phyloP scores from a whole-genome alignment of 2,797 vertebrate species.

The Etheostoma perlongum region DNA sequence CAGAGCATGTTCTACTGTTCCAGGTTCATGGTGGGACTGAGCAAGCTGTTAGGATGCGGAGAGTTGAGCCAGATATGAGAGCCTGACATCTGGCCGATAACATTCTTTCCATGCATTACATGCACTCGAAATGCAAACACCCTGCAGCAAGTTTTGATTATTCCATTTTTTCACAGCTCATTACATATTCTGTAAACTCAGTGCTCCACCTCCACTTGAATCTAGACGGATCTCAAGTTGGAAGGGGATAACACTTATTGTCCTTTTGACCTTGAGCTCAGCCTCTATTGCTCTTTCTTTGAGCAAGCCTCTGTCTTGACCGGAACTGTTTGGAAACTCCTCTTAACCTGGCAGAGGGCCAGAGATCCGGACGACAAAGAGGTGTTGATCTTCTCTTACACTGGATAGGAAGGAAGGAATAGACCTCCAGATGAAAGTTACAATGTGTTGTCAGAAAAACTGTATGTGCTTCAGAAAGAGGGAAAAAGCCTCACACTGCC shows the following conservation, averaged over 20 bases:
- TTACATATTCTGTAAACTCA: conserved; percentile 27
- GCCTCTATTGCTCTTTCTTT: conserved; percentile 26
- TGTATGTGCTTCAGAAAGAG: conserved; percentile 21
- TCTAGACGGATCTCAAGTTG: conserved; percentile 31
- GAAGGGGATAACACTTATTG: conserved; percentile 25
- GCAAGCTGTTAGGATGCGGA: conserved; percentile 30
- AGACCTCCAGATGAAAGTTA: conserved; percentile 22
- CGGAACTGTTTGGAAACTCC: conserved; percentile 35
- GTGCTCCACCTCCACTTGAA: conserved; percentile 24
- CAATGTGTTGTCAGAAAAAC: conserved; percentile 34
- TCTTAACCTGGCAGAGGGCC: conserved; percentile 21
- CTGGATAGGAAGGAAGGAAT: conserved; percentile 22
- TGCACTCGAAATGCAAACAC: conserved; percentile 39
- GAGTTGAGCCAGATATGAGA: conserved; percentile 38
- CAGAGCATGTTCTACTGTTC: conserved; percentile 21
- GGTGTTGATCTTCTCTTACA: conserved; percentile 62
- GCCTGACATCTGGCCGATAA: conserved; percentile 32
- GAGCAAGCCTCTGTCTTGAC: conserved; percentile 22
- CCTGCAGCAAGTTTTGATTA: conserved; percentile 27
- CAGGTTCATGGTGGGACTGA: conserved; percentile 32
- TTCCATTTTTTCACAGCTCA: conserved; percentile 20
- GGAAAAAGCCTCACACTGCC: conserved; percentile 2
- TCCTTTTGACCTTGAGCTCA: conserved; percentile 50
- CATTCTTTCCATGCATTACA: conserved; percentile 41
- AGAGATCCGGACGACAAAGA: conserved; percentile 27